Evolutionary conservation across 2,797 vertebrate species (phyloP).

Genomic region (Phalanger gymnotis): DNA sequence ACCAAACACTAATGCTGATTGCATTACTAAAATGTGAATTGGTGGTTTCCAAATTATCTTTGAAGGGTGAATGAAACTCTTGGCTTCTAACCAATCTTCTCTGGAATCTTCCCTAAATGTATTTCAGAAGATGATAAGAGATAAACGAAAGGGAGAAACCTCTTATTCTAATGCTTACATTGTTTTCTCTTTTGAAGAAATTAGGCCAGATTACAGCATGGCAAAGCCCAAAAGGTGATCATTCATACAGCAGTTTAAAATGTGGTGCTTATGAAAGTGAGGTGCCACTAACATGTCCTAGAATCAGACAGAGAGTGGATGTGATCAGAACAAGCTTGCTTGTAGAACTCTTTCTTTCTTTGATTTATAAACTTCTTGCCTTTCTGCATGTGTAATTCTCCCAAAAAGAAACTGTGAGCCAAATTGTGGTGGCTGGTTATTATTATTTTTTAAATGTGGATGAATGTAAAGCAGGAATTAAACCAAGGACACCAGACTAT

Average conservation of each 20-base stretch:
- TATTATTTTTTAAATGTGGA: slow-evolving; percentile 59
- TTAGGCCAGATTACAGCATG: slow-evolving; percentile 35
- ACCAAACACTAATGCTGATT: slow-evolving; percentile 51
- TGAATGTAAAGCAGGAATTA: slow-evolving; percentile 69
- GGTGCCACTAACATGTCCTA: slow-evolving; percentile 68
- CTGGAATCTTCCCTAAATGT: slow-evolving; percentile 45
- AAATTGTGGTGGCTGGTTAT: slow-evolving; percentile 44
- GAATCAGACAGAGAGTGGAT: not conserved
- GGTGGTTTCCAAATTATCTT: slow-evolving; percentile 8
- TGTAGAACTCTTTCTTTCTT: slow-evolving; percentile 26
- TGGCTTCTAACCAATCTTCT: slow-evolving; percentile 65
- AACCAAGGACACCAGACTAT: slow-evolving; percentile 78
- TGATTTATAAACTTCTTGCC: slow-evolving; percentile 64
- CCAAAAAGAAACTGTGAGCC: slow-evolving; percentile 58
- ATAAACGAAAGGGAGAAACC: slow-evolving; percentile 57
- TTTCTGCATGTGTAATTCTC: slow-evolving; percentile 69
- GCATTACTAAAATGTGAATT: slow-evolving; percentile 31
- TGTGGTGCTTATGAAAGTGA: slow-evolving; percentile 73
- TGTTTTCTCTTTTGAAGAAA: slow-evolving; percentile 59
- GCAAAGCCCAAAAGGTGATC: slow-evolving; percentile 48
- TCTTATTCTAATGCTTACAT: slow-evolving; percentile 59
- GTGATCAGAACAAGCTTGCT: slow-evolving; percentile 61
- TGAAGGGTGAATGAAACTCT: slow-evolving; percentile 53
- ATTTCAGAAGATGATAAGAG: slow-evolving; percentile 45
- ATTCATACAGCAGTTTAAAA: slow-evolving; percentile 63